Evolutionary conservation across 1,140 invertebrate genomes (phyloP), one percentile per base, ranked within the genome.

Genomic region (Trachelipus rathkii): DNA sequence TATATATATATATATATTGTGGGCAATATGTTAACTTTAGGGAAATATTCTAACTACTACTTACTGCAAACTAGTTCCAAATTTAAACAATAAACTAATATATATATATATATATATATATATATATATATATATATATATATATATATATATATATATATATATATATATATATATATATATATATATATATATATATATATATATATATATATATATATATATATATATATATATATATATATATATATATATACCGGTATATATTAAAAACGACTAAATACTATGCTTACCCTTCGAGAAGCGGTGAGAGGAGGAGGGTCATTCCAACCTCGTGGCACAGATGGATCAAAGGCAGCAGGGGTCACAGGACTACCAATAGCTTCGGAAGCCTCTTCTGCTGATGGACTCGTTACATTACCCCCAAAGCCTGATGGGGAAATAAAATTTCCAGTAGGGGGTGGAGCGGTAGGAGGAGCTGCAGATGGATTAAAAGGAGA

Each of bases 161-260:
- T 33, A 33, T 33, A 33, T 33, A 33, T 33, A 68, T 68, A 53
- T 73, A 73, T 45, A 21, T 45, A 46, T 53, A 73, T 73, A 73
- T 71, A 71, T 33, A 24, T 71, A 33, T 33, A 71, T 33, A 71
- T 71, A 33, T 71, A 68, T 68, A 68, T 68, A 68, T 68, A 68
- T 68, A 68, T 68, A 68, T 68, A 68, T 68, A 68, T 68, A 68
- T 68, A 68, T 68, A 68, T 68, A 24, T n/a, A 68, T 84, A 90
- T 89, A 86, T 89, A 88, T 44, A 80, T 76, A 84, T 88, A 88
- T 69, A 68, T n/a, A 68, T 68, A 68, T 68, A 68, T 33, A 33
- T 33, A 33, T 33, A 33, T 33, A 33, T 33, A 33, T 33, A 33
- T 33, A 33, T 33, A 33, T n/a, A n/a, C n/a, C n/a, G n/a, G 6